These are phyloP conservation scores for Sitta europaea DNA, from an alignment of 2,113 vertebrate species.

Conservation along the genomic window DNA sequence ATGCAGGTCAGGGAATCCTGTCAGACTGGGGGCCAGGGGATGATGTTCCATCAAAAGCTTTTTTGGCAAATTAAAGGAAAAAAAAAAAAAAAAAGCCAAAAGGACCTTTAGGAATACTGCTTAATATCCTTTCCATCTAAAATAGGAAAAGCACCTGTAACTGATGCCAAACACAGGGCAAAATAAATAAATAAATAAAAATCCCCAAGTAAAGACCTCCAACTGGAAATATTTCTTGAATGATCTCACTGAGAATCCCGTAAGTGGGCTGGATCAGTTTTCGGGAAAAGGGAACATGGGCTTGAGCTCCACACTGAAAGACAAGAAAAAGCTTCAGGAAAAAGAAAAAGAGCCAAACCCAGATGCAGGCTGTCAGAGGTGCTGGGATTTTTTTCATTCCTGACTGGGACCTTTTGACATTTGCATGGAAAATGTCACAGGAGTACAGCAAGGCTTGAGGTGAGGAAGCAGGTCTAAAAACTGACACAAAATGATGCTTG, in stretches of 20 bases:
- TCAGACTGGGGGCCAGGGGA: slow-evolving; percentile 45
- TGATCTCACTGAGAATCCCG: slow-evolving; percentile 39
- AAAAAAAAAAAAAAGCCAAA: neutral
- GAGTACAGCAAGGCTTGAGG: neutral
- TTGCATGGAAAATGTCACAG: neutral
- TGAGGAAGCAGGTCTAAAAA: neutral
- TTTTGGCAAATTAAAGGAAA: slow-evolving; percentile 20
- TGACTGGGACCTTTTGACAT: neutral
- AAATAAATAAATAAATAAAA: neutral
- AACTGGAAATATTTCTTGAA: slow-evolving; percentile 20
- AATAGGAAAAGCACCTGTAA: slow-evolving; percentile 61
- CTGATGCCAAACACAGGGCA: slow-evolving; percentile 51
- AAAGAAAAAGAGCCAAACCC: neutral
- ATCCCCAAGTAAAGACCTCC: slow-evolving; percentile 12
- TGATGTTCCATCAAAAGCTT: slow-evolving; percentile 34
- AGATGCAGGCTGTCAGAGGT: neutral
- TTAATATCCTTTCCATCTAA: slow-evolving; percentile 51
- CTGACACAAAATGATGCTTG: neutral
- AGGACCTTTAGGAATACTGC: slow-evolving; percentile 54
- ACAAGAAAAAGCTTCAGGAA: slow-evolving; percentile 12
- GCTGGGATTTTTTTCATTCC: neutral
- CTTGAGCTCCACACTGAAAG: neutral
- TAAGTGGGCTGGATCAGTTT: slow-evolving; percentile 43
- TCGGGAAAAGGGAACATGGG: neutral
- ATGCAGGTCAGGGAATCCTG: slow-evolving; percentile 47